These are phyloP conservation scores for Dendronephthya gigantea DNA, from an alignment of 64 coral and sea anemone genomes.

Conservation along the genomic window DNA sequence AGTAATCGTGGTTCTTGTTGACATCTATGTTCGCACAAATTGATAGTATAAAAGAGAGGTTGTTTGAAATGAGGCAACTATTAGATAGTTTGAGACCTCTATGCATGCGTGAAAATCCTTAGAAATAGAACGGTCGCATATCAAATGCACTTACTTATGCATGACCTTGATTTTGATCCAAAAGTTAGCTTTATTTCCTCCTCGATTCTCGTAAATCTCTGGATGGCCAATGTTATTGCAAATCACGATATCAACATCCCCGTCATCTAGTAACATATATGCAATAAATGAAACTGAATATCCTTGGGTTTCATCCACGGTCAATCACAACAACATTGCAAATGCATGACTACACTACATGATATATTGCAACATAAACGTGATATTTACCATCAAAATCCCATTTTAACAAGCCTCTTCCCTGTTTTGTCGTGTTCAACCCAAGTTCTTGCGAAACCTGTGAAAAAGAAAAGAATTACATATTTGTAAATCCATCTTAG, in stretches of 20 bases:
- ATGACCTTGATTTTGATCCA: slow-evolving; percentile 59
- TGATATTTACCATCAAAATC: slow-evolving; percentile 60
- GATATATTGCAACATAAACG: not conserved
- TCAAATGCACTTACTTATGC: slow-evolving; percentile 36
- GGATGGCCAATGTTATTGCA: slow-evolving; percentile 74
- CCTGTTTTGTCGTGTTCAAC: slow-evolving; percentile 60
- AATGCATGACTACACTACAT: no score
- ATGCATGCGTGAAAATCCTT: no score
- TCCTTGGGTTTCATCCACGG: no score
- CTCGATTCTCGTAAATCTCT: slow-evolving; percentile 50
- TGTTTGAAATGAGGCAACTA: no score
- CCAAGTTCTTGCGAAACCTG: slow-evolving; percentile 49
- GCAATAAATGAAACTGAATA: no score
- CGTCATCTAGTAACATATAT: slow-evolving; percentile 41
- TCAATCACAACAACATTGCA: no score
- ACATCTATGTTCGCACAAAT: no score
- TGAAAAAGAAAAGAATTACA: slow-evolving; percentile 22
- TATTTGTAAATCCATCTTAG: no score
- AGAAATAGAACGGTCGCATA: not conserved
- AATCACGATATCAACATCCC: slow-evolving; percentile 70
- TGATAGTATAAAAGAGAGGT: no score
- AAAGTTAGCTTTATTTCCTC: slow-evolving; percentile 45
- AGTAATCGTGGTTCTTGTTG: no score
- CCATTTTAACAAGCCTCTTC: slow-evolving; percentile 68
- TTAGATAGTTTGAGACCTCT: no score